Percentiles rank a stretch among this genome's conserved stretches.
Evolutionary conservation across 2,888 invertebrate species (phyloP).

Genomic region (Hartigia nigra): DNA sequence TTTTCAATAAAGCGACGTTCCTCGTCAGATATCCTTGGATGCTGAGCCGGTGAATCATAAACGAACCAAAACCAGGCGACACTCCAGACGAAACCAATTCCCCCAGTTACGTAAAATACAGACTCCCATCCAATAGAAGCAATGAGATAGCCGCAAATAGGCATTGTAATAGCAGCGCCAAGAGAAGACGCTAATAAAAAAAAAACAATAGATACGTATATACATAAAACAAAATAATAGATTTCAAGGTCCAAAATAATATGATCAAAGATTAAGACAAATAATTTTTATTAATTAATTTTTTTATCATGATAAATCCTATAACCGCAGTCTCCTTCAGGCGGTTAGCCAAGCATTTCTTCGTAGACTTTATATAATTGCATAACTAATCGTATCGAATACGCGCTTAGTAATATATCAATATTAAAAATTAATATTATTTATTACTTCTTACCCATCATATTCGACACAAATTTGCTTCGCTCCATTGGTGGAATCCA

Average conservation of each 20-base stretch:
- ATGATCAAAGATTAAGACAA: background rate
- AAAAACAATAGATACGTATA: background rate
- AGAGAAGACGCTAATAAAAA: slow-evolving; percentile 80
- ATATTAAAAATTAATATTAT: background rate
- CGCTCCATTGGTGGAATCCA: slow-evolving; percentile 97
- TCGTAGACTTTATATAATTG: background rate
- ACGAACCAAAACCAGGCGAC: slow-evolving; percentile 83
- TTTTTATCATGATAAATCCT: background rate
- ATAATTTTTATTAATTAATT: background rate
- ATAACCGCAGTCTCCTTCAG: background rate
- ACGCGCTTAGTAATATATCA: background rate
- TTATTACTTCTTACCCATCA: slow-evolving; percentile 79
- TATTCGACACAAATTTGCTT: slow-evolving; percentile 91
- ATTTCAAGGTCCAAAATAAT: background rate
- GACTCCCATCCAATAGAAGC: slow-evolving; percentile 88
- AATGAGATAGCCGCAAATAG: slow-evolving; percentile 85
- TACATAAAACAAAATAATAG: too few species aligned
- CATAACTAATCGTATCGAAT: background rate
- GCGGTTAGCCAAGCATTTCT: background rate
- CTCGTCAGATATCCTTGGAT: slow-evolving; percentile 81
- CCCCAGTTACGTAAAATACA: slow-evolving; percentile 87
- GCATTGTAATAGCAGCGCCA: slow-evolving; percentile 92
- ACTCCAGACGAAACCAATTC: slow-evolving; percentile 83
- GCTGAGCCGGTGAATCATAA: slow-evolving; percentile 84
- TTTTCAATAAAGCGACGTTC: slow-evolving; percentile 80